These are phyloP conservation scores for Eupithecia dodoneata DNA, from an alignment of 2,888 invertebrate species.

Conservation along the genomic window DNA sequence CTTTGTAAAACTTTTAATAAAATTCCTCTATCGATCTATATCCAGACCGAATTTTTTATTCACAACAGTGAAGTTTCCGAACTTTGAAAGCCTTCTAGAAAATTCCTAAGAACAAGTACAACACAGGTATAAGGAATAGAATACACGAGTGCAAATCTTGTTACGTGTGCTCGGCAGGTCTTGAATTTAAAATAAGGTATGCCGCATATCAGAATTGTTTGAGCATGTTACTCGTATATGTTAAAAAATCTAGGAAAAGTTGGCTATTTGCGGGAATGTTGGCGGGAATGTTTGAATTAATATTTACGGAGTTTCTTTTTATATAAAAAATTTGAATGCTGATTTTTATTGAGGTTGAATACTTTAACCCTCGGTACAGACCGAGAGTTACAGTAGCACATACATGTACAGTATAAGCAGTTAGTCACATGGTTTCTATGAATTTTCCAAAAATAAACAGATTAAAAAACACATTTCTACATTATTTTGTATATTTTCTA, in stretches of 20 bases:
- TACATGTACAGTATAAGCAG: too few relatives aligned
- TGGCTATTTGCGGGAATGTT: background rate
- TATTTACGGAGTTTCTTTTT: background rate
- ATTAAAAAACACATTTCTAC: too few relatives aligned
- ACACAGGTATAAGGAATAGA: conserved; percentile 7
- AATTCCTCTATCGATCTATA: background rate
- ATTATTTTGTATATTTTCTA: too few relatives aligned
- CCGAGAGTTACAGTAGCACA: too few relatives aligned
- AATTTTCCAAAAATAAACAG: too few relatives aligned
- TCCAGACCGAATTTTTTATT: conserved; percentile 10
- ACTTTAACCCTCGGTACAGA: too few relatives aligned
- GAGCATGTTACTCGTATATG: background rate
- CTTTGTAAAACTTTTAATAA: background rate
- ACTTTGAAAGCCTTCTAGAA: conserved; percentile 6
- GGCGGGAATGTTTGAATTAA: background rate
- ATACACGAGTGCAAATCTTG: conserved; percentile 20
- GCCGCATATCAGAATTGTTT: conserved; percentile 14
- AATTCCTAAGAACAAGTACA: conserved; percentile 14
- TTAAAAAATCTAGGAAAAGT: conserved; percentile 5
- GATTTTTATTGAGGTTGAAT: background rate
- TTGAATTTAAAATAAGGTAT: conserved; percentile 15
- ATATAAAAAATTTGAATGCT: background rate
- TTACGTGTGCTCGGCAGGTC: conserved; percentile 11
- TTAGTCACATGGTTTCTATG: too few relatives aligned
- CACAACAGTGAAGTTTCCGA: conserved; percentile 9